Base-by-base conservation (phyloP, 2,113 vertebrate genomes). In the Sinosuthora webbiana region DNA sequence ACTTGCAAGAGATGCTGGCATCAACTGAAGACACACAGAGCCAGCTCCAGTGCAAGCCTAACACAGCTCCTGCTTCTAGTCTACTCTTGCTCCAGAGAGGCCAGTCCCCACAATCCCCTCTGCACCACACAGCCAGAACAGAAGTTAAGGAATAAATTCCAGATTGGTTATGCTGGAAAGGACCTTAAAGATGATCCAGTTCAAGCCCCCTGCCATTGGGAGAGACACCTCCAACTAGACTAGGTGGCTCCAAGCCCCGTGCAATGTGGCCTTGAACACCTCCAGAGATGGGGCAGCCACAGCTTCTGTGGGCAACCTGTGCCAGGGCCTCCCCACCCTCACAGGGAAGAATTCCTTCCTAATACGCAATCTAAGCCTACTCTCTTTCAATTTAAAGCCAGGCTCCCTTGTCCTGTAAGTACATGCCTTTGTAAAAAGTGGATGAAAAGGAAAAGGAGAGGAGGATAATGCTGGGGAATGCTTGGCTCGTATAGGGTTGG, bases 391-490 rank as follows among this genome's bases (percentile, higher is more conserved):
- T 44, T 65, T 52, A 74, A 65, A 59, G 27, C 15, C 37, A 65
- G 15, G 2, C 7, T 3, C 6, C 52, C 19, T 57, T 37, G 28
- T 33, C 11, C 15, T 59, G 7, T 17, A 49, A 28, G 52, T 39
- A 74, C 15, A 8, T 4, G 9, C 15, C 39, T 45, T n/a, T 28
- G 16, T 39, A 37, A 59, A 65, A n/a, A 39, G 44, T 24, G 13
- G 37, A 59, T 23, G 33, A 74, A 65, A 81, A 45, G 20, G 33
- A 74, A 65, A 81, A 45, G 20, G 5, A 47, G 23, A 39, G 13
- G 5, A 64, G 12, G 11, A 41, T 11, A 20, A 23, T 0, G 12
- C 11, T 3, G 3, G 25, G 8, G 8, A 57, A 45, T 1, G 7
- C 6, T 33, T 23, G 12, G 37, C 24, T 76, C 6, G 3, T 2